Conservation (phyloP, 2,113 vertebrate genomes). For the Ptyas mucosa region DNA sequence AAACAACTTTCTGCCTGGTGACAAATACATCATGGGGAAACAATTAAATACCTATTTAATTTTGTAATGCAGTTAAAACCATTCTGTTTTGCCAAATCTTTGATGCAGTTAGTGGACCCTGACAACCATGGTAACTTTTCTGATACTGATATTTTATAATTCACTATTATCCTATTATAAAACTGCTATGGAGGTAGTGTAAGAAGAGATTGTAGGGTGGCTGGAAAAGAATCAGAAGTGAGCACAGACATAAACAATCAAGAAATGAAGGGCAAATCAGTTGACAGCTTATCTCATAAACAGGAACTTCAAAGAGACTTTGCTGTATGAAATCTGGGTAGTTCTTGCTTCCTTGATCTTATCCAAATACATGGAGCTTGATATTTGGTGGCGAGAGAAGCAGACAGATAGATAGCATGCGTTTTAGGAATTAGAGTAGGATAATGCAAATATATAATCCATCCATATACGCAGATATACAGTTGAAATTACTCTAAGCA, state of each 20-base stretch:
- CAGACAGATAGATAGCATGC: background rate
- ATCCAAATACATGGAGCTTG: background rate
- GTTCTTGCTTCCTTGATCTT: background rate
- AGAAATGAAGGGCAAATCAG: background rate
- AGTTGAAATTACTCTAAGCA: background rate
- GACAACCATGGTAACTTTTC: background rate
- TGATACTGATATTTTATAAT: background rate
- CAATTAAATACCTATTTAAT: background rate
- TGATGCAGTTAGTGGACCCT: background rate
- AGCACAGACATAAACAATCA: background rate
- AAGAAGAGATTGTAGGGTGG: background rate
- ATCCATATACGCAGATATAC: background rate
- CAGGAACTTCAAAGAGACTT: background rate
- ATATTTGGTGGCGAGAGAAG: background rate
- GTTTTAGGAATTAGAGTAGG: background rate
- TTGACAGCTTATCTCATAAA: background rate
- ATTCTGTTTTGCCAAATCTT: background rate
- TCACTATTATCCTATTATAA: background rate
- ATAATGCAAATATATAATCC: background rate
- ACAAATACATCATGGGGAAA: too few species aligned
- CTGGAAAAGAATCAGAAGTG: background rate
- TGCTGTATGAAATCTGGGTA: background rate
- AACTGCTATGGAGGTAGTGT: background rate
- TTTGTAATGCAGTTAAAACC: background rate
- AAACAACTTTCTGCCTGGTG: too few species aligned